These are phyloP conservation scores for Vidua chalybeata DNA, from an alignment of 2,113 vertebrate genomes.

Conservation along the genomic window DNA sequence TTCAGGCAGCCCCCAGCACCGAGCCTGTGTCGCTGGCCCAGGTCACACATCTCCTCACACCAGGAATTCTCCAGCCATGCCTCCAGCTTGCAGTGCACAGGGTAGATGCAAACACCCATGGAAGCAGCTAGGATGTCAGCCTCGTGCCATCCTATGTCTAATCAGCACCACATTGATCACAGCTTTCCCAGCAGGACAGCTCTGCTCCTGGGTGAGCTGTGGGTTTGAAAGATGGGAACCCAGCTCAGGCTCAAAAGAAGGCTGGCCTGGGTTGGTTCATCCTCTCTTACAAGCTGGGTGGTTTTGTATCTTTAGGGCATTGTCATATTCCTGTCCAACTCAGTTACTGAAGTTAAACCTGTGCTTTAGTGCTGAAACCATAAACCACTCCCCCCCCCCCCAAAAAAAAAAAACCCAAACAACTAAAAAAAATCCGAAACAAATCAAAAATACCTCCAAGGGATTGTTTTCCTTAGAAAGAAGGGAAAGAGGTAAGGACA, in stretches of 20 bases:
- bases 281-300: not conserved
- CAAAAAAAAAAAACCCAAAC: not conserved
- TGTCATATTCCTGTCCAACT: not conserved
- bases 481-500: not conserved
- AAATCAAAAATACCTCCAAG: not conserved
- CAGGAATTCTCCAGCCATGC: not conserved
- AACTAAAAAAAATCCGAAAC: rapidly evolving
- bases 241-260: not conserved
- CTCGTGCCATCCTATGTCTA: rapidly evolving
- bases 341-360: not conserved
- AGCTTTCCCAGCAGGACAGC: not conserved
- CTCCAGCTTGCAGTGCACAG: not conserved
- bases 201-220: not conserved
- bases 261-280: not conserved
- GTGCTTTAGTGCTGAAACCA: not conserved
- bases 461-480: not conserved
- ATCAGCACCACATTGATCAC: rapidly evolving
- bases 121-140: not conserved
- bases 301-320: not conserved
- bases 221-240: not conserved
- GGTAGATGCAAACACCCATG: not conserved
- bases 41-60: not conserved
- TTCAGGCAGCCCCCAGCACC: not conserved
- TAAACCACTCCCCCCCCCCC: rapidly evolving
- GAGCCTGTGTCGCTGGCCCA: not conserved